Percentiles rank a stretch among this genome's conserved stretches.
phyloP scores from a whole-genome alignment of 2,888 invertebrate species.

The Agrochola lychnidis region DNA sequence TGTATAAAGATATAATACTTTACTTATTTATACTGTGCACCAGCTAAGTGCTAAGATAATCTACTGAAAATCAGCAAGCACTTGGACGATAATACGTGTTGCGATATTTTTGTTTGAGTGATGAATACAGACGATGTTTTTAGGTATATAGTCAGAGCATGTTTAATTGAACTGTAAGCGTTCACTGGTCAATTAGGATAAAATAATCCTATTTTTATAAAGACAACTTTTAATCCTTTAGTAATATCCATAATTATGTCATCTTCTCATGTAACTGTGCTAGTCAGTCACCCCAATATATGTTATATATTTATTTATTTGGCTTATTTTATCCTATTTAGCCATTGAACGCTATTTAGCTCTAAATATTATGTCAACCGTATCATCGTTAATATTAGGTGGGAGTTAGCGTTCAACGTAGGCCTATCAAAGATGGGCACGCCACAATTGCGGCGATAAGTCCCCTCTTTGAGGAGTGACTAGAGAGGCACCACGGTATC shows the following conservation, averaged over 20 bases:
- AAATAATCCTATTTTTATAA: no score
- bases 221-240: neutral
- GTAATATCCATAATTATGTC: neutral
- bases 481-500: no score
- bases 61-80: neutral
- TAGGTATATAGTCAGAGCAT: neutral
- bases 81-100: neutral
- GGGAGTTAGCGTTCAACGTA: no score
- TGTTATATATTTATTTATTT: no score
- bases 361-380: neutral
- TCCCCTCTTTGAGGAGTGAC: no score
- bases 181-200: no score
- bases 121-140: neutral
- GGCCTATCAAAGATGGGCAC: neutral
- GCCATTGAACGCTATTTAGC: no score
- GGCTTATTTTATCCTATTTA: neutral
- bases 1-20: no score
- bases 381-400: neutral
- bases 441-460: no score
- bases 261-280: no score
- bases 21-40: no score
- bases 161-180: neutral
- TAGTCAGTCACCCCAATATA: no score
- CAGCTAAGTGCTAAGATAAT: neutral
- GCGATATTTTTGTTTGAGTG: constrained; percentile 2